Evolutionary conservation across 2,113 vertebrate genomes (phyloP).

Genomic region (Suricata suricatta): DNA sequence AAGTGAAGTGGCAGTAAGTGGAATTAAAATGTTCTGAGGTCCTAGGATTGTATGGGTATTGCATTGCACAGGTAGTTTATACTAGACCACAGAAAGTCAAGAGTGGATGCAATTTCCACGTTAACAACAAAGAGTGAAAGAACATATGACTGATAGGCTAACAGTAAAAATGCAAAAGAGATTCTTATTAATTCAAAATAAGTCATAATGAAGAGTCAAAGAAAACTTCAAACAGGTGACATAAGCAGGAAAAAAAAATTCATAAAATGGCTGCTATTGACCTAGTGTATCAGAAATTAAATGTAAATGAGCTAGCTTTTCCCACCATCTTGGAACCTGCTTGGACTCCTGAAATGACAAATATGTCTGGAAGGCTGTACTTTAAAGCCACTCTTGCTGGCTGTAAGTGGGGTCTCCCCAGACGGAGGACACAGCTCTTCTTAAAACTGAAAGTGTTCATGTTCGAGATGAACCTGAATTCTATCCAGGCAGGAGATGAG

Average conservation of each 20-base stretch:
- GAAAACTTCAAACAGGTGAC: background rate
- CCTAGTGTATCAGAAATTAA: background rate
- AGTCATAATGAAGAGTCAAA: background rate
- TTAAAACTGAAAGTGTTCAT: too few species aligned
- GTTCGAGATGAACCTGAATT: too few species aligned
- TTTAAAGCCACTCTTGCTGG: too few species aligned
- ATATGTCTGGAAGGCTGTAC: too few species aligned
- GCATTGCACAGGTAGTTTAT: background rate
- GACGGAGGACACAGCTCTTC: too few species aligned
- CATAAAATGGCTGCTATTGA: background rate
- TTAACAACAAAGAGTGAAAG: background rate
- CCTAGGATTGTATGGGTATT: background rate
- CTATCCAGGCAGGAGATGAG: too few species aligned
- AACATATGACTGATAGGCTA: background rate
- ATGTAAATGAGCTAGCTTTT: background rate
- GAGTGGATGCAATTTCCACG: background rate
- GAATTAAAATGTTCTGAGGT: background rate
- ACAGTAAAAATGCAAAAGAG: background rate
- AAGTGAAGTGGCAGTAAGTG: background rate
- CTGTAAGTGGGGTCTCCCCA: too few species aligned
- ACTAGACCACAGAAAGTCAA: background rate
- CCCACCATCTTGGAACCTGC: too few species aligned
- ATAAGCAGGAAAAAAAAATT: background rate
- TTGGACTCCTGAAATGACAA: too few species aligned
- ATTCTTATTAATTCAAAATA: background rate